Conservation (phyloP, 2,113 vertebrate genomes). For the Dipodomys spectabilis region DNA sequence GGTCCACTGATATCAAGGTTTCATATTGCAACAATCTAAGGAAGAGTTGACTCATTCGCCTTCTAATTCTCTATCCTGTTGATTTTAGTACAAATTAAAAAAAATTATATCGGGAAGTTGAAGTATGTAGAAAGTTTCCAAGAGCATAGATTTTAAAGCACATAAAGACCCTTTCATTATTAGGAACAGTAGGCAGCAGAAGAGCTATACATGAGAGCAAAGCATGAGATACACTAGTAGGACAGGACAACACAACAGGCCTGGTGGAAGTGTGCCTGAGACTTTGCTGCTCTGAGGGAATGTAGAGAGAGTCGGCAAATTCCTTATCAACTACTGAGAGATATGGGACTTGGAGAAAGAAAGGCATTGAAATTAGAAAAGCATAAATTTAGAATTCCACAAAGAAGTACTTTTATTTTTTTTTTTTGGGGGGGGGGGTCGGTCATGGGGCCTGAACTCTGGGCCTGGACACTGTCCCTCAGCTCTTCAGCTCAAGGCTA, state of each 20-base stretch:
- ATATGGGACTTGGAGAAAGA: constrained; percentile 32
- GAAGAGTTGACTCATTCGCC: background rate
- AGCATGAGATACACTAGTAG: background rate
- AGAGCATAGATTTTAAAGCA: background rate
- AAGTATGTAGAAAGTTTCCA: background rate
- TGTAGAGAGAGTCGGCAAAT: background rate
- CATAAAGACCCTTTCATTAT: background rate
- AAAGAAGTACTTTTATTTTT: background rate
- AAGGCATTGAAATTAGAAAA: background rate
- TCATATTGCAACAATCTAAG: background rate
- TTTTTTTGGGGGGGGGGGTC: no score
- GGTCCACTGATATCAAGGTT: background rate
- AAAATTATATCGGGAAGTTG: background rate
- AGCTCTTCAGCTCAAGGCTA: no score
- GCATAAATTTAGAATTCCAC: background rate
- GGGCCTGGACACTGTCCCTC: no score
- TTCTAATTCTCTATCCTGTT: background rate
- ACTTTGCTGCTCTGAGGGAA: background rate
- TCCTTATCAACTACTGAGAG: background rate
- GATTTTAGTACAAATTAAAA: background rate
- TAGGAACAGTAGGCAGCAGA: background rate
- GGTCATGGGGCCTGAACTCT: no score
- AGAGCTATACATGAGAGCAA: background rate
- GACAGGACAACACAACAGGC: background rate
- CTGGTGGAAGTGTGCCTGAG: background rate